These are phyloP conservation scores for Menidia beryllina DNA, from an alignment of 2,113 vertebrate species.

Conservation along the genomic window DNA sequence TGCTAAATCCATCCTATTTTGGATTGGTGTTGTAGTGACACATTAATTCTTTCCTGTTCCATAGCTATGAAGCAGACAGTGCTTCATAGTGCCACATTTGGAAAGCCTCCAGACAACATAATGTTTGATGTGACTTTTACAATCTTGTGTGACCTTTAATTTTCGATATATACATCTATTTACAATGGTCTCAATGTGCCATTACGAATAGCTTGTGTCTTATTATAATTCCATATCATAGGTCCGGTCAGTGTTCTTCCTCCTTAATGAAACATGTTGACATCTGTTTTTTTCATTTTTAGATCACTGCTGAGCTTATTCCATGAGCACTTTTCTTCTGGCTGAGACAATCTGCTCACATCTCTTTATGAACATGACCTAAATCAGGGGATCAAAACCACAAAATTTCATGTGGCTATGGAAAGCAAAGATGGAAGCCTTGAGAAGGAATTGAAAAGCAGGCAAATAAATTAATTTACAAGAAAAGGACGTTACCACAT, in stretches of 20 bases:
- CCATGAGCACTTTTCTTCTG: constrained; percentile 43
- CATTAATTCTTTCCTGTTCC: constrained; percentile 29
- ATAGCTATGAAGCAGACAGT: background rate
- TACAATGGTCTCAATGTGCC: constrained; percentile 57
- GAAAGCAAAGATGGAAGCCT: constrained; percentile 53
- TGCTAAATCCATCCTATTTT: constrained; percentile 60
- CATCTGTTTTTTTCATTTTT: constrained; percentile 75
- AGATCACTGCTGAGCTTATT: constrained; percentile 42
- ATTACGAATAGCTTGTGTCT: constrained; percentile 49
- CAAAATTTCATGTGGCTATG: constrained; percentile 61
- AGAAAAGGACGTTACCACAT: constrained; percentile 70
- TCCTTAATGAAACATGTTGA: constrained; percentile 54
- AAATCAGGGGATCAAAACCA: constrained; percentile 64
- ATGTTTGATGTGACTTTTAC: constrained; percentile 55
- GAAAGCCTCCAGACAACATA: constrained; percentile 37
- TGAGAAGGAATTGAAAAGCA: constrained; percentile 55
- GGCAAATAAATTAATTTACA: constrained; percentile 75
- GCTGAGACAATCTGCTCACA: constrained; percentile 34
- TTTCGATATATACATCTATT: constrained; percentile 64
- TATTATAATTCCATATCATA: constrained; percentile 57
- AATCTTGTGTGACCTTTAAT: constrained; percentile 54
- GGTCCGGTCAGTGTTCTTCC: constrained; percentile 42
- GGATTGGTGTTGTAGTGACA: constrained; percentile 30
- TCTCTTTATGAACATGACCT: constrained; percentile 73
- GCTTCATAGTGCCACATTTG: constrained; percentile 39